phyloP scores from a whole-genome alignment of 1,140 invertebrate species.

The Plectrocnemia conspersa region DNA sequence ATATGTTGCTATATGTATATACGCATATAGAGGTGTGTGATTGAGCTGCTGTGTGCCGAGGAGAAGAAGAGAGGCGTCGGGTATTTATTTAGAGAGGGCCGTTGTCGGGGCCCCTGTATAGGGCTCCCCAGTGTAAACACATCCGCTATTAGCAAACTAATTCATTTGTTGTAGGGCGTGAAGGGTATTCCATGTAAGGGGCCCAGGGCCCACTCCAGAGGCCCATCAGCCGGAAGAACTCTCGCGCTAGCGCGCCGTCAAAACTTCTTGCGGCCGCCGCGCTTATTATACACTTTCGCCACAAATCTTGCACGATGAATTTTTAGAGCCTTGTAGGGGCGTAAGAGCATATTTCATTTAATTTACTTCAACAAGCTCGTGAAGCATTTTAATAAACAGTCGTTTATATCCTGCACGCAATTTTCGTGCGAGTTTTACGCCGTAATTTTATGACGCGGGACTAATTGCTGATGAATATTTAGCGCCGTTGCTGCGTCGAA shows the following conservation, averaged over 20 bases:
- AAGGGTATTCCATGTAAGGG: conserved; percentile 22
- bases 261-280: conserved; percentile 22
- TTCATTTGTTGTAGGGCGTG: conserved; percentile 16
- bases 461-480: no score
- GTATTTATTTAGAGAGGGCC: no score
- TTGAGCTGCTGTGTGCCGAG: no score
- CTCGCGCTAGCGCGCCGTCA: conserved; percentile 22
- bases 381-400: background rate
- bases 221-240: conserved; percentile 21
- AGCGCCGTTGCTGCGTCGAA: no score
- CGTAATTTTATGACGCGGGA: no score
- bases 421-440: no score
- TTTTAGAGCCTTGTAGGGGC: background rate
- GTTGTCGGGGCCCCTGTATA: no score
- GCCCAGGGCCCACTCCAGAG: conserved; percentile 15
- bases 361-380: conserved; percentile 1
- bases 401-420: background rate
- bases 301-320: conserved; percentile 7
- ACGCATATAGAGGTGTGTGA: no score
- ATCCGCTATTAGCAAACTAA: conserved; percentile 24
- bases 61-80: no score
- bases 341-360: conserved; percentile 8
- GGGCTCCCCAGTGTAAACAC: conserved; percentile 18
- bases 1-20: no score
- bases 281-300: conserved; percentile 5